Evolutionary conservation across 2,797 vertebrate genomes (phyloP), one percentile per base, ranked within the genome.

Genomic region (Leuciscus waleckii): DNA sequence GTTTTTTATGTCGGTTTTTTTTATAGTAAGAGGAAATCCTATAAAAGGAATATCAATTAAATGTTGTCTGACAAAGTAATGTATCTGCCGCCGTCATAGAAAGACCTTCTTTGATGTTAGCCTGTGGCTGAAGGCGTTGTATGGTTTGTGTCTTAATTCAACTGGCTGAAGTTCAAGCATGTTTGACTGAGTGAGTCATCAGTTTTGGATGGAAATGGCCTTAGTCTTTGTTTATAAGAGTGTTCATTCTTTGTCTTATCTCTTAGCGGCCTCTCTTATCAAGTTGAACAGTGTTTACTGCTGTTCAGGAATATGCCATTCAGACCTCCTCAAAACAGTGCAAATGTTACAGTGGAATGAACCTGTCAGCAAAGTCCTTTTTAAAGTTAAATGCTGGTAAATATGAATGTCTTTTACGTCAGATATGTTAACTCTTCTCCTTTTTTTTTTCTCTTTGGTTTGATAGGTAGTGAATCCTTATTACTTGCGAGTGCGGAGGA

Each of bases 391-490:
- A 78, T 10, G 3, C 39, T 16, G 8, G 19, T 43, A 8, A 35
- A 10, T 67, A 54, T 58, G 32, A 68, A n/a, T 41, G 29, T 23
- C n/a, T 8, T 5, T 46, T 68, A 23, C 61, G 7, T 70, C 21
- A 37, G 4, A 17, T 32, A 19, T 63, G 8, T 23, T 69, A 26
- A 76, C 46, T 13, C 21, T n/a, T 13, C 0, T 41, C 3, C 56
- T 49, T 35, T 61, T 49, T 61, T 49, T 58, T 81, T 37, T 49
- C 10, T 74, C 17, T 86, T 7, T 82, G 56, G 5, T 67, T 81
- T 82, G 84, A 13, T 90, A 99, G 98, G 97, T 99, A 89, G 98
- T 97, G 91, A 99, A 99, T 92, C 98, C 98, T 0, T 99, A 99
- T 93, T 98, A 99, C 91, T 93, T 99, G 77, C 97, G 98, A 26